Conservation (phyloP, 2,797 vertebrate genomes). For the Esox masquinongy region DNA sequence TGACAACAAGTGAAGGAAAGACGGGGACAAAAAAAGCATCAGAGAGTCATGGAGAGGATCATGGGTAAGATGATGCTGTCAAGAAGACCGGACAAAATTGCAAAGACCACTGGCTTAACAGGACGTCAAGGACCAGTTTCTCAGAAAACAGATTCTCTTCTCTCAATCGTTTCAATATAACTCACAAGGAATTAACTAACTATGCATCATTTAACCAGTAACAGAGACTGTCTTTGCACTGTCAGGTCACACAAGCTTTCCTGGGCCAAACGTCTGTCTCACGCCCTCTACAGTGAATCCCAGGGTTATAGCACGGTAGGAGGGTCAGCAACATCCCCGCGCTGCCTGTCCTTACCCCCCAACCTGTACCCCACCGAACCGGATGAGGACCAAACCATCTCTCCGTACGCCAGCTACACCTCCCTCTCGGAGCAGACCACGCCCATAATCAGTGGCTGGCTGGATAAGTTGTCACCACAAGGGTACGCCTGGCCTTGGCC, state of each 20-base stretch:
- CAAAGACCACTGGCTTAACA: background rate
- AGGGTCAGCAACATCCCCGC: constrained; percentile 45
- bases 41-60: constrained; percentile 57
- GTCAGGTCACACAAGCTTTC: constrained; percentile 56
- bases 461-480: constrained; percentile 96
- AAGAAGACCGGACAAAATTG: background rate
- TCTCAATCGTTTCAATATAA: background rate
- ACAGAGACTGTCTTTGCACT: background rate
- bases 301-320: constrained; percentile 87
- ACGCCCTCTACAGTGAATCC: constrained; percentile 62
- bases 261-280: constrained; percentile 64
- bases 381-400: constrained; percentile 90
- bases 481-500: constrained; percentile 75
- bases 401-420: constrained; percentile 94
- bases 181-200: background rate
- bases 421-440: constrained; percentile 79
- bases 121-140: background rate
- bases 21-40: constrained; percentile 48
- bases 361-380: constrained; percentile 70
- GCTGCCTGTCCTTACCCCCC: constrained; percentile 68
- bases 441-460: constrained; percentile 88
- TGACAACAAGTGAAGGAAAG: constrained; percentile 46
- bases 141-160: background rate
- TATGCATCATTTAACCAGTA: background rate
- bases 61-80: constrained; percentile 63